Conservation (phyloP, 2,113 vertebrate species). For the Agapornis roseicollis region DNA sequence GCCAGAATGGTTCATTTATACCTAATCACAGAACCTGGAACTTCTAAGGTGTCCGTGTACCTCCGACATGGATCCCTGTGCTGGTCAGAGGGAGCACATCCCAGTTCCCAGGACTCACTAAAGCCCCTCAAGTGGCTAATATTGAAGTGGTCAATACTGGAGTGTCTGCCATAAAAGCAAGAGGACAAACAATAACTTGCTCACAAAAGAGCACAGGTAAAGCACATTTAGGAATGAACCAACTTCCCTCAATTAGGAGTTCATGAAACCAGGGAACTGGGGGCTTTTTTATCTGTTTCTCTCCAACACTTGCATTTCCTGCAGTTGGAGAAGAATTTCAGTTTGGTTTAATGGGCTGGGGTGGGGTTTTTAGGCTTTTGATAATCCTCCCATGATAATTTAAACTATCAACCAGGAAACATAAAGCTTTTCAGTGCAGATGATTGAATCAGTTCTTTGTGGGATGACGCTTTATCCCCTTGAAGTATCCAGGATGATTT, state of each 20-base stretch:
- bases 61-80: fast-evolving
- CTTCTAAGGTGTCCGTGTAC: not conserved
- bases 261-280: not conserved
- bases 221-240: not conserved
- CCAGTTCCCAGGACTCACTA: not conserved
- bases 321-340: not conserved
- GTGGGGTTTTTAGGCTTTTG: not conserved
- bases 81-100: fast-evolving
- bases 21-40: not conserved
- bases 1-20: not conserved
- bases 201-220: not conserved
- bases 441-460: not conserved
- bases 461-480: not conserved
- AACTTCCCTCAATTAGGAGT: not conserved
- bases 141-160: not conserved
- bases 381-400: not conserved
- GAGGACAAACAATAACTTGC: not conserved
- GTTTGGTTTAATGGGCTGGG: not conserved
- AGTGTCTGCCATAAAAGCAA: not conserved
- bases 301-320: not conserved
- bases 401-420: not conserved
- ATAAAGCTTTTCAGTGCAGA: not conserved
- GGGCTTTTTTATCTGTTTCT: not conserved
- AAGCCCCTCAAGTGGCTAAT: not conserved
- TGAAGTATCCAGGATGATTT: conserved; percentile 13